Evolutionary conservation across 1,140 invertebrate genomes (phyloP), one percentile per base, ranked within the genome.

Genomic region (Bursaphelenchus mucronatus): DNA sequence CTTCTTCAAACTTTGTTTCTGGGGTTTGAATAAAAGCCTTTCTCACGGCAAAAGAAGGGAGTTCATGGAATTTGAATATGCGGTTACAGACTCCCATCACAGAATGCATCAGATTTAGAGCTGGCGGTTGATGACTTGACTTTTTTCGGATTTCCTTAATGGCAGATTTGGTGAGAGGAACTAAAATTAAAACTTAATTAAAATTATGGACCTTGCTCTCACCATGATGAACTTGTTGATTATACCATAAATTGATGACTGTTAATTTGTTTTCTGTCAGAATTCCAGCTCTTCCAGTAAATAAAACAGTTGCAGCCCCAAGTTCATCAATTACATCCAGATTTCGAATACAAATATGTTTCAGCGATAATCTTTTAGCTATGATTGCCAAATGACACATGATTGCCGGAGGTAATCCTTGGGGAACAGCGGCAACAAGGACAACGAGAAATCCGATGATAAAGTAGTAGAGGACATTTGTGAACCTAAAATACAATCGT

Each of bases 211-310:
- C 5, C n/a, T 8, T 13, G 45, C 41, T 15, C 52, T 15, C 52
- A 54, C 59, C 30, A 52, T 61, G 15, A 40, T 41, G 30, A 1
- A 40, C 19, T 19, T 59, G 45, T 30, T 53, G 50, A 50, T 74
- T 74, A 56, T 64, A 74, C 59, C 69, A 76, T 1, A 75, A 53
- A 46, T 89, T 87, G 2, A 92, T 96, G 7, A 92, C 92, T 0
- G 93, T 97, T 94, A 98, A 98, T 84, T 97, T 92, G 82, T 97
- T 98, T 82, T 92, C 90, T 0, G 95, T 99, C 43, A 99, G 85
- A 0, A 95, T 99, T 39, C 95, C 95, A 39, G 94, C 97, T 85
- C 98, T 98, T 84, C 97, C 94, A 1, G 91, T 94, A 83, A 94
- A 97, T 64, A 97, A 92, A 7, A 97, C 90, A 84, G 92, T 95